These are phyloP conservation scores for Spialia ferax DNA, from an alignment of 2,888 invertebrate species.

Conservation along the genomic window DNA sequence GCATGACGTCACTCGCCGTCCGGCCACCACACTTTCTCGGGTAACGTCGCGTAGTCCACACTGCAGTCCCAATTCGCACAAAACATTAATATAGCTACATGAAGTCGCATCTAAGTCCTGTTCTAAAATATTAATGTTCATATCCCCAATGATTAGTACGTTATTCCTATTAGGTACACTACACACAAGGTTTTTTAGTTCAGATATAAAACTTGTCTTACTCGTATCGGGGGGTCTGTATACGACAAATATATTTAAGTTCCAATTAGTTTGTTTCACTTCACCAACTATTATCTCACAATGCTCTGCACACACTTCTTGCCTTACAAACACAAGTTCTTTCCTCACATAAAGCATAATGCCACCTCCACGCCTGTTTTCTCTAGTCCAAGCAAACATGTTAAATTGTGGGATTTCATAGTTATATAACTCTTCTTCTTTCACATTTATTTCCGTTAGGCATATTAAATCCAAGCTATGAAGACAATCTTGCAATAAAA, in stretches of 20 bases:
- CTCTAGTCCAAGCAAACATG: slow-evolving; percentile 5
- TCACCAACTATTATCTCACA: slow-evolving; percentile 1
- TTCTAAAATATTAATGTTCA: not conserved
- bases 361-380: slow-evolving; percentile 3
- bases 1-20: not conserved
- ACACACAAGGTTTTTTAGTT: not conserved
- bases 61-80: not conserved
- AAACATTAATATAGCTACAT: not conserved
- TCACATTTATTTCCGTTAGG: slow-evolving; percentile 9
- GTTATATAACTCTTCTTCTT: not conserved
- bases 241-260: not conserved
- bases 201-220: not conserved
- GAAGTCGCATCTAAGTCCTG: not conserved
- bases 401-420: slow-evolving; percentile 2
- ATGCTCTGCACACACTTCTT: not conserved
- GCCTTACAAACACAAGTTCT: not conserved
- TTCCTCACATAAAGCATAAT: slow-evolving; percentile 5
- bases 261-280: not conserved
- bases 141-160: slow-evolving; percentile 11
- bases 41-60: not conserved
- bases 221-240: not conserved
- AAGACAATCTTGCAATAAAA: slow-evolving; percentile 1
- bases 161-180: not conserved
- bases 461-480: slow-evolving; percentile 1
- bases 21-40: not conserved